Percentiles rank a stretch among this genome's conserved stretches.
Evolutionary conservation across 35 echinoderm and acorn worm genomes (phyloP).

Genomic region (Heliocidaris erythrogramma): DNA sequence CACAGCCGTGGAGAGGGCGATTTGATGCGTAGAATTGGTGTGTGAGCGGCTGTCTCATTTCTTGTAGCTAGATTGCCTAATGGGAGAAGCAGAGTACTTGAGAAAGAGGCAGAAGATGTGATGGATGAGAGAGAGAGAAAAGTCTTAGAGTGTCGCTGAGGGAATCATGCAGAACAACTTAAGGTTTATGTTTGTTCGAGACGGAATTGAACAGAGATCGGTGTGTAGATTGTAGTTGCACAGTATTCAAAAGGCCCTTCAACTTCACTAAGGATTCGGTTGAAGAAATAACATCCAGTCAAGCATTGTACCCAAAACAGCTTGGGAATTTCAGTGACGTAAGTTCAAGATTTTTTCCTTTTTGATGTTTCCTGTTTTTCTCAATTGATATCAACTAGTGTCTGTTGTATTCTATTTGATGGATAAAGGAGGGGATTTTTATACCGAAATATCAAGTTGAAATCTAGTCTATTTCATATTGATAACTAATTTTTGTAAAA

Average conservation of each 20-base stretch:
- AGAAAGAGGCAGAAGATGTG: neutral
- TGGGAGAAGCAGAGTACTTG: constrained; percentile 15
- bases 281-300: neutral
- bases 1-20: neutral
- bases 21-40: neutral
- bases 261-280: neutral
- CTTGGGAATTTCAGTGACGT: neutral
- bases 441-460: too few species aligned
- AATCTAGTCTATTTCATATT: too few species aligned
- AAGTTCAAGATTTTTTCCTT: neutral
- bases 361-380: neutral
- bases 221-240: neutral
- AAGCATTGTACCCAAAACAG: neutral
- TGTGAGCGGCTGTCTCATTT: constrained; percentile 6
- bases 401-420: neutral
- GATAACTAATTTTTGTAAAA: too few species aligned
- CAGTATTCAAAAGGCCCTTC: neutral
- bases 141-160: neutral
- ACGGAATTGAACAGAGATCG: neutral
- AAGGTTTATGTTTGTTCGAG: neutral
- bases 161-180: neutral
- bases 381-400: neutral
- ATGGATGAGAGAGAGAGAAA: neutral
- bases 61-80: constrained; percentile 9
- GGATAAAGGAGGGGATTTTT: too few species aligned